phyloP scores from a whole-genome alignment of 2,797 vertebrate genomes.

The Danio choprae region DNA sequence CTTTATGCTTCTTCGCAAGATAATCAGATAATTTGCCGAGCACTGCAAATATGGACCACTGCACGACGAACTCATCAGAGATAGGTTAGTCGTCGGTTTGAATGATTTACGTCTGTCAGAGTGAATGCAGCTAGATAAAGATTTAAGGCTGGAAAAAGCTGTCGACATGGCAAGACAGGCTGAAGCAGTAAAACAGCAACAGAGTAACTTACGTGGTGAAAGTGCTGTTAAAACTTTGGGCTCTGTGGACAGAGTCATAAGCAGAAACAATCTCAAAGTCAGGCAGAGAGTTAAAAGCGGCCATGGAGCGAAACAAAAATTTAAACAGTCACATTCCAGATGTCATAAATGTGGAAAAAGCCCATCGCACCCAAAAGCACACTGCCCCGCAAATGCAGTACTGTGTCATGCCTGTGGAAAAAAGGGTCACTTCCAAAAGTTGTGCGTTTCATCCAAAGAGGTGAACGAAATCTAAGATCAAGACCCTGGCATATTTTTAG shows the following conservation, averaged over 20 bases:
- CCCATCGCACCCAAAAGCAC: background rate
- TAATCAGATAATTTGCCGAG: constrained; percentile 52
- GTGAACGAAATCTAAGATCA: constrained; percentile 2
- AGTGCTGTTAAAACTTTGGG: background rate
- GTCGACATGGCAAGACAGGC: constrained; percentile 43
- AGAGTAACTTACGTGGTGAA: background rate
- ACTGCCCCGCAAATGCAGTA: constrained; percentile 16
- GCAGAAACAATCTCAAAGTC: background rate
- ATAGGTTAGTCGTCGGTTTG: constrained; percentile 40
- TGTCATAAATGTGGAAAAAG: constrained; percentile 31
- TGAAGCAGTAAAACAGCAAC: constrained; percentile 33
- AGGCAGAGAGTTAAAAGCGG: constrained; percentile 14
- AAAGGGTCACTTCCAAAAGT: constrained; percentile 13
- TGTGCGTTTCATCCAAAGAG: constrained; percentile 12
- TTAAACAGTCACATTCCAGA: background rate
- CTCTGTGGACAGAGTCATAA: constrained; percentile 3
- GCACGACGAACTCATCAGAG: constrained; percentile 29
- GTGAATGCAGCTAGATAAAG: constrained; percentile 53
- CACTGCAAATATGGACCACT: constrained; percentile 42
- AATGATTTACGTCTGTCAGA: background rate
- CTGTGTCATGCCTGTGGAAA: constrained; percentile 6
- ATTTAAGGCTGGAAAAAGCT: constrained; percentile 36
- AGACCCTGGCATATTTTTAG: background rate
- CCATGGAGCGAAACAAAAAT: background rate
- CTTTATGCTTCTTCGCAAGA: background rate